Conservation (phyloP, 1,140 invertebrate species). For the Protaetia brevitarsis region DNA sequence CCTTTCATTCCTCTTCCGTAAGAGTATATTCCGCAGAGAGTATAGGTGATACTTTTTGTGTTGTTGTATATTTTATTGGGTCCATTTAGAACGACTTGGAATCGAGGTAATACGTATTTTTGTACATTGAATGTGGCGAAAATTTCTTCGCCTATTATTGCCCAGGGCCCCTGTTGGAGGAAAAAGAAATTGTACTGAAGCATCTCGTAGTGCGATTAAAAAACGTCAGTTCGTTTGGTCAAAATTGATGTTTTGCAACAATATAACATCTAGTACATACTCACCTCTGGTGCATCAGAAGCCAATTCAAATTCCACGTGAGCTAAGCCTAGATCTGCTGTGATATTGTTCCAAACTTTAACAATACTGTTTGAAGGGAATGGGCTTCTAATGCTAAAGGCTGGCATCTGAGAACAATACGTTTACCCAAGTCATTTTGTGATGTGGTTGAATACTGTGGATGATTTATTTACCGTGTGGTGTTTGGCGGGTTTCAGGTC, state of each 20-base stretch:
- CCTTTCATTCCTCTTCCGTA: neutral
- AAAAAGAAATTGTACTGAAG: neutral
- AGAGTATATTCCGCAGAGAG: neutral
- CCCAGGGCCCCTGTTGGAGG: neutral
- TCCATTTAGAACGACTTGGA: neutral
- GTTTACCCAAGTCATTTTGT: too few species aligned
- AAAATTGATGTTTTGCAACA: neutral
- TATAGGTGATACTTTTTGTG: neutral
- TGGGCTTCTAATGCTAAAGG: neutral
- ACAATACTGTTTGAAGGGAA: neutral
- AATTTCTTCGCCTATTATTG: neutral
- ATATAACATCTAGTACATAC: neutral
- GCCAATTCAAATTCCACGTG: conserved; percentile 56
- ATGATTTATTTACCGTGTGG: neutral
- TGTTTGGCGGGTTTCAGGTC: conserved; percentile 49
- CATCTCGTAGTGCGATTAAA: neutral
- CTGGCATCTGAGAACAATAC: neutral
- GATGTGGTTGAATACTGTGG: too few species aligned
- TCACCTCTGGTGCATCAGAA: conserved; percentile 48
- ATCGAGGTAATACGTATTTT: neutral
- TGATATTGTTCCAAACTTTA: conserved; percentile 56
- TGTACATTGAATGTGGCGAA: neutral
- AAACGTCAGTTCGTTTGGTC: neutral
- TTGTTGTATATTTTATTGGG: neutral
- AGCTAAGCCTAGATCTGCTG: conserved; percentile 52